phyloP scores from a whole-genome alignment of 2,113 vertebrate genomes.

The Gambusia holbrooki region DNA sequence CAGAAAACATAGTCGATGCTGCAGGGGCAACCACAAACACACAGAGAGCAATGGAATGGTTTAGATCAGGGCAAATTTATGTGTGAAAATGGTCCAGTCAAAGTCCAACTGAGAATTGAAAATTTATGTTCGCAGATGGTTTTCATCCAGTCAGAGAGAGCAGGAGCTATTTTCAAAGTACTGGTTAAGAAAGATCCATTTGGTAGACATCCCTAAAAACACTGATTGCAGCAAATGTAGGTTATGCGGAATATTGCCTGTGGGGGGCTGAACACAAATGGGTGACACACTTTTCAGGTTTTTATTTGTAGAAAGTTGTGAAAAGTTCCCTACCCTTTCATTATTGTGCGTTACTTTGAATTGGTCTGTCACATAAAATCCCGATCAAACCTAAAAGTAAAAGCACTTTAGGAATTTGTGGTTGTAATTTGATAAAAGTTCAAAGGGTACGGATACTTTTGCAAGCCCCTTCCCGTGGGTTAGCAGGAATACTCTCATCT shows the following conservation, averaged over 20 bases:
- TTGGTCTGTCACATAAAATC: neutral
- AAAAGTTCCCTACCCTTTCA: neutral
- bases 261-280: neutral
- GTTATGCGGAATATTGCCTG: neutral
- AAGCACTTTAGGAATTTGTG: neutral
- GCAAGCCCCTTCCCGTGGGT: slow-evolving; percentile 7
- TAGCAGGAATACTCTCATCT: slow-evolving; percentile 1
- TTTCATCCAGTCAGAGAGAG: no score
- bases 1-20: neutral
- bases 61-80: neutral
- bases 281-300: neutral
- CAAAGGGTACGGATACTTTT: neutral
- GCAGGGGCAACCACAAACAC: no score
- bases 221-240: neutral
- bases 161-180: no score
- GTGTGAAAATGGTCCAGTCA: neutral
- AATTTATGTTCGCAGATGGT: no score
- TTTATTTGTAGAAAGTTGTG: neutral
- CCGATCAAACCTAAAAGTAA: neutral
- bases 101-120: neutral
- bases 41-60: neutral
- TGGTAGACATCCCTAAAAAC: neutral
- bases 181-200: neutral
- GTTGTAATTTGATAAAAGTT: neutral
- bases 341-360: neutral